Percentiles rank a stretch among this genome's conserved stretches.
phyloP scores from a whole-genome alignment of 2,888 invertebrate genomes.

The Caenorhabditis becei region DNA sequence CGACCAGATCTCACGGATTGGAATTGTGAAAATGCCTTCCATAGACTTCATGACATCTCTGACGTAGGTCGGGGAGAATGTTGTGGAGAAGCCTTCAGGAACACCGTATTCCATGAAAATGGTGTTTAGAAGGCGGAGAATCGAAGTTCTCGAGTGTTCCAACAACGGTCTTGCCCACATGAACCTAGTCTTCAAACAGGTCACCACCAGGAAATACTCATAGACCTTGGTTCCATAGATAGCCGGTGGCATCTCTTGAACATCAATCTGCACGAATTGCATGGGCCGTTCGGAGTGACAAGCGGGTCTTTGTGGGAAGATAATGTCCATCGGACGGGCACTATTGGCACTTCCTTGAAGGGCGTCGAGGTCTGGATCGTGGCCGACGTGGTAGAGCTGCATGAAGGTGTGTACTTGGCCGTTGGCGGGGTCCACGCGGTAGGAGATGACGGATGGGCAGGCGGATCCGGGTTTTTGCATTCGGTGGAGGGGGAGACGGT shows the following conservation, averaged over 20 bases:
- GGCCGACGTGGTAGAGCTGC: slow-evolving; percentile 67
- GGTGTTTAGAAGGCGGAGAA: slow-evolving; percentile 48
- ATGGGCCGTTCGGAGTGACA: slow-evolving; percentile 55
- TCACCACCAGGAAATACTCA: slow-evolving; percentile 54
- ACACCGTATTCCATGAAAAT: slow-evolving; percentile 65
- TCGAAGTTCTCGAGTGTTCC: slow-evolving; percentile 27
- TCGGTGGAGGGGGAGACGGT: slow-evolving; percentile 53
- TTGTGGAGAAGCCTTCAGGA: slow-evolving; percentile 64
- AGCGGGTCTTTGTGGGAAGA: slow-evolving; percentile 59
- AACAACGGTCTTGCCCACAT: slow-evolving; percentile 62
- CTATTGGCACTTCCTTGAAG: slow-evolving; percentile 3
- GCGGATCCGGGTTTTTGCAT: slow-evolving; percentile 67
- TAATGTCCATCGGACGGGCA: slow-evolving; percentile 46
- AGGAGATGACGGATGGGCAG: slow-evolving; percentile 68
- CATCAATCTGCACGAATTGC: slow-evolving; percentile 69
- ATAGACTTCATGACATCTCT: slow-evolving; percentile 58
- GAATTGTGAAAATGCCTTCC: slow-evolving; percentile 48
- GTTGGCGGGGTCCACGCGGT: slow-evolving; percentile 50
- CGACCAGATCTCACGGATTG: slow-evolving; percentile 64
- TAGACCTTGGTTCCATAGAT: slow-evolving; percentile 61
- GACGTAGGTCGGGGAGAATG: slow-evolving; percentile 50
- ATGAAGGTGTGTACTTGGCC: slow-evolving; percentile 60
- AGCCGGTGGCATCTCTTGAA: slow-evolving; percentile 61
- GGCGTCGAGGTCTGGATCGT: slow-evolving; percentile 34
- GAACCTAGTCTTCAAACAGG: slow-evolving; percentile 50